These are phyloP conservation scores for Scrobipalpa costella DNA, from an alignment of 2,888 invertebrate genomes.

Conservation along the genomic window DNA sequence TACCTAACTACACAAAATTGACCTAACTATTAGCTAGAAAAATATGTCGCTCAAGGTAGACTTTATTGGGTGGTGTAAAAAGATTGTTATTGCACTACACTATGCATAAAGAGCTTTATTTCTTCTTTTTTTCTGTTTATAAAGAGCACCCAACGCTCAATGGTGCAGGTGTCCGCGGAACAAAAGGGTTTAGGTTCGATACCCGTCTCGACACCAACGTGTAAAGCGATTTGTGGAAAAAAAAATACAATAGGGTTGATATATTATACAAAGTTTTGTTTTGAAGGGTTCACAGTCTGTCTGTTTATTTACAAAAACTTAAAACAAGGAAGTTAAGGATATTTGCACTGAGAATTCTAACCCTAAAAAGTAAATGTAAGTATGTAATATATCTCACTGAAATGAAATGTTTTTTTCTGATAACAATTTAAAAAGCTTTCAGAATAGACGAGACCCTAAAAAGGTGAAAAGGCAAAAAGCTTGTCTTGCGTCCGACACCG, in stretches of 20 bases:
- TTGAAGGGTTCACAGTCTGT: neutral
- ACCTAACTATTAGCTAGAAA: neutral
- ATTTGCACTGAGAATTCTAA: neutral
- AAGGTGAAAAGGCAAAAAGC: conserved; percentile 58
- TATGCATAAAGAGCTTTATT: conserved; percentile 8
- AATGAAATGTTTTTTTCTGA: neutral
- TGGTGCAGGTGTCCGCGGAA: conserved; percentile 73
- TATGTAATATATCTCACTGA: neutral
- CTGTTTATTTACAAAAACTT: neutral
- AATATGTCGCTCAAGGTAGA: neutral
- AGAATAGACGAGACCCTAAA: conserved; percentile 48
- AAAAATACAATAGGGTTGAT: conserved; percentile 21
- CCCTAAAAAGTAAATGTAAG: neutral
- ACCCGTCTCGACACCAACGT: conserved; percentile 50
- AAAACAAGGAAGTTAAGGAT: neutral
- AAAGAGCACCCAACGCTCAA: conserved; percentile 73
- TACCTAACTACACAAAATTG: no score
- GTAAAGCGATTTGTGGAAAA: conserved; percentile 56
- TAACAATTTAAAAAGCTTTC: conserved; percentile 18
- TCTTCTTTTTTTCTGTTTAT: conserved; percentile 49
- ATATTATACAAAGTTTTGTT: neutral
- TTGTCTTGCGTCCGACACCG: conserved; percentile 54
- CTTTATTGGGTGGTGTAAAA: neutral
- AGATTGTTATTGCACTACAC: neutral
- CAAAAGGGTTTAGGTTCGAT: conserved; percentile 73